A percentile compares a stretch with the other conserved stretches of the same genome.
phyloP scores from a whole-genome alignment of 92 coral and sea anemone species.

The Actinostola sp. region DNA sequence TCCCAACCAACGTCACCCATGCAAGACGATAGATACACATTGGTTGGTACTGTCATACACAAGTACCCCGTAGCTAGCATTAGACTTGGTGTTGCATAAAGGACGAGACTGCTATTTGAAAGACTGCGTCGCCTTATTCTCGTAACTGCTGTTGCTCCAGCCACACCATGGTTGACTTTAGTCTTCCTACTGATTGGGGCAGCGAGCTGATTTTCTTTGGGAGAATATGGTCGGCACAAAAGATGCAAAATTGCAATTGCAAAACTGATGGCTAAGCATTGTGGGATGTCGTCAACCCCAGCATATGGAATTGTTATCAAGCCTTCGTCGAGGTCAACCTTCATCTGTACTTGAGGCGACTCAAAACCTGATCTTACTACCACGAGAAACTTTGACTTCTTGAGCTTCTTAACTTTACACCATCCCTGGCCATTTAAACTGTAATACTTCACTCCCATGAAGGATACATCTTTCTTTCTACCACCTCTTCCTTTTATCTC shows the following conservation, averaged over 20 bases:
- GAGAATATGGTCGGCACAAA: constrained; percentile 63
- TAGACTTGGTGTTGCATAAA: constrained; percentile 24
- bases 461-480: constrained; percentile 8
- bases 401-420: constrained; percentile 54
- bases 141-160: constrained; percentile 8
- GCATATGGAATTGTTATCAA: constrained; percentile 17
- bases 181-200: constrained; percentile 39
- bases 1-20: constrained; percentile 32
- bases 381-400: constrained; percentile 30
- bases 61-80: constrained; percentile 62
- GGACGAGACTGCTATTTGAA: constrained; percentile 23
- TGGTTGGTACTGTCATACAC: constrained; percentile 60
- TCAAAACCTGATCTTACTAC: not conserved
- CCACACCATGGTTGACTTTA: not conserved
- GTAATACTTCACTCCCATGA: constrained; percentile 41
- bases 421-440: constrained; percentile 36
- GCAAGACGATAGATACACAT: constrained; percentile 29
- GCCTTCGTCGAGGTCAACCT: constrained; percentile 40
- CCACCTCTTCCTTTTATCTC: constrained; percentile 23
- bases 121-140: constrained; percentile 16
- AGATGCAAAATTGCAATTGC: constrained; percentile 58
- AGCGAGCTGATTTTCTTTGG: constrained; percentile 36
- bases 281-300: constrained; percentile 46
- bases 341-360: constrained; percentile 24
- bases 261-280: constrained; percentile 52